phyloP scores from a whole-genome alignment of 1,140 invertebrate genomes.

The Papilio polytes region DNA sequence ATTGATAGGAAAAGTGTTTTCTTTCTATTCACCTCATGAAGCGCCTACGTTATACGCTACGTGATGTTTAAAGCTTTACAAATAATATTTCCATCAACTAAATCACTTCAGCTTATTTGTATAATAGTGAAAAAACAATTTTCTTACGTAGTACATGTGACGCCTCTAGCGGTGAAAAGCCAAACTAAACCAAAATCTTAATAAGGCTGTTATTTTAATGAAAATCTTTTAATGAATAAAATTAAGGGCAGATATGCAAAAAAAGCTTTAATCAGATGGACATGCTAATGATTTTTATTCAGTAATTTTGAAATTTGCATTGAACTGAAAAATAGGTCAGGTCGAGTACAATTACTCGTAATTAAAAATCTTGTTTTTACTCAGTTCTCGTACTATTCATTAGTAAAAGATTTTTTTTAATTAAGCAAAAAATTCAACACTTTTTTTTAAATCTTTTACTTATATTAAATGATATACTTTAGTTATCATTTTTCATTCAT shows the following conservation, averaged over 20 bases:
- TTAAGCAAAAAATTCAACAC: neutral
- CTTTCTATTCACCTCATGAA: too few relatives aligned
- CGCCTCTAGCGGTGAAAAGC: constrained; percentile 48
- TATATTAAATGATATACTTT: too few relatives aligned
- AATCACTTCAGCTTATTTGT: too few relatives aligned
- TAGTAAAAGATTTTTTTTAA: constrained; percentile 28
- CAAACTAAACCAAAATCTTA: constrained; percentile 34
- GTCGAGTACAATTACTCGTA: constrained; percentile 36
- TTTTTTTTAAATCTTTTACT: too few relatives aligned
- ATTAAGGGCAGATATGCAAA: neutral
- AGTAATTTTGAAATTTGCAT: constrained; percentile 20
- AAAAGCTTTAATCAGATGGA: neutral
- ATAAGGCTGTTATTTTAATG: neutral
- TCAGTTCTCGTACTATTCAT: constrained; percentile 19
- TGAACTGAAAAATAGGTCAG: constrained; percentile 37
- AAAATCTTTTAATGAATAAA: neutral
- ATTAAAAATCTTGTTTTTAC: constrained; percentile 29
- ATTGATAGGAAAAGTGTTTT: neutral
- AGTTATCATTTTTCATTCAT: too few relatives aligned
- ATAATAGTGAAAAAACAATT: neutral
- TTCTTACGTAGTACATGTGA: constrained; percentile 22
- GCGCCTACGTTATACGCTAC: too few relatives aligned
- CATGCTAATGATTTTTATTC: neutral
- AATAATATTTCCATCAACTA: neutral
- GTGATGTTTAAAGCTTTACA: neutral